Conservation (phyloP, 23 tunicate species). For the Halocynthia roretzi region DNA sequence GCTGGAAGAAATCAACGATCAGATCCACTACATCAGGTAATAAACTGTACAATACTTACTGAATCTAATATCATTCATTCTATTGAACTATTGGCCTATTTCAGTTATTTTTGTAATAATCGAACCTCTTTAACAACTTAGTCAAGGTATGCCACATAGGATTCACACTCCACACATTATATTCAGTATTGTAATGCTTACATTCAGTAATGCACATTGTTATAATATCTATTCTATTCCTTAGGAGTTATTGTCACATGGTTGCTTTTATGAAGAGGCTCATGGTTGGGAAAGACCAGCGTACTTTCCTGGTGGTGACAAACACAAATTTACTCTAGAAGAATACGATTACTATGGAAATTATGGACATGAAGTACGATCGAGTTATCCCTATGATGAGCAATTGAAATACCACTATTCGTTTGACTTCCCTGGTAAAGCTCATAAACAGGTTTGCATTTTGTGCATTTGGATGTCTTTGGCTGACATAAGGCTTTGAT, state of each 20-base stretch:
- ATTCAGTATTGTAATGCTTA: too few relatives aligned
- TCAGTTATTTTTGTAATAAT: background rate
- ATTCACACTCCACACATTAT: too few relatives aligned
- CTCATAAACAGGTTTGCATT: conserved; percentile 36
- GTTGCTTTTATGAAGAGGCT: conserved; percentile 78
- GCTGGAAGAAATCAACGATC: conserved; percentile 52
- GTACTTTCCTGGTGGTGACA: conserved; percentile 20
- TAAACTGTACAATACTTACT: too few relatives aligned
- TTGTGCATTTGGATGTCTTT: background rate
- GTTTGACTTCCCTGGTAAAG: conserved; percentile 55
- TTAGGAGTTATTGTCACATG: conserved; percentile 42
- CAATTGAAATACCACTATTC: conserved; percentile 46
- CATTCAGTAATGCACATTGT: too few relatives aligned
- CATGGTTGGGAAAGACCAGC: conserved; percentile 91
- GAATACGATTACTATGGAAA: conserved; percentile 69
- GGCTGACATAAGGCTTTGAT: background rate
- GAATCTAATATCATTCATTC: too few relatives aligned
- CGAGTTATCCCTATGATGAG: conserved; percentile 37
- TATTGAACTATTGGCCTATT: too few relatives aligned
- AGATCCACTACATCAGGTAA: conserved; percentile 62
- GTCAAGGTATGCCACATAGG: too few relatives aligned
- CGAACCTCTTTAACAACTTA: background rate
- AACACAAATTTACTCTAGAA: background rate
- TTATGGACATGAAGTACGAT: conserved; percentile 42
- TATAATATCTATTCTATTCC: too few relatives aligned